Evolutionary conservation across 2,888 invertebrate genomes (phyloP), one percentile per base, ranked within the genome.

Genomic region (Drosophila recens): DNA sequence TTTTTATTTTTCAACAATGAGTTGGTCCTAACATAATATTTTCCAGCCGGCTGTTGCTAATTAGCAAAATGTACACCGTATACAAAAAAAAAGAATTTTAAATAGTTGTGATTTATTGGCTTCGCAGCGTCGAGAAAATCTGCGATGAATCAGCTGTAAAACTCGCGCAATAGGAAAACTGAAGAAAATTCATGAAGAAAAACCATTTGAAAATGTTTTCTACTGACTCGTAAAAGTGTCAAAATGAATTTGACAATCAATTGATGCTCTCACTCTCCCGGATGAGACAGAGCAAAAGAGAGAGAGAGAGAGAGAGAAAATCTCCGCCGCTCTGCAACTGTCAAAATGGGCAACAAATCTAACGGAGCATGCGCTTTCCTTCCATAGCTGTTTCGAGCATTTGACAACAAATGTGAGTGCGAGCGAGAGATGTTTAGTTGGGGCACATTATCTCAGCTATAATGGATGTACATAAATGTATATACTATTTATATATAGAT

Each of bases 321-420:
- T 9, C n/a, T 27, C 8, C 15, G 17, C 2, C 68, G 61, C 70
- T 79, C 57, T 15, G 40, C 54, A 78, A 51, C 51, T 78, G 82
- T 82, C 76, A 75, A 62, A 61, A 30, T 33, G 0, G 15, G n/a
- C 8, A 34, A 15, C 54, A 72, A 40, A 80, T 51, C 53, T 36
- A n/a, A 38, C 8, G 51, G 75, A 63, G 80, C 83, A 68, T 82
- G 83, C 83, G 83, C 65, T 42, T 20, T 59, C 33, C 51, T 5
- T n/a, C 40, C 67, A 67, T 79, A 80, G 80, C 74, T 82, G 86
- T 59, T 27, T 15, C 11, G 11, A 38, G 15, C 20, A 43, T n/a
- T 68, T 82, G 83, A 83, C 70, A 83, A 83, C 83, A 83, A 79
- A 72, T 67, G 67, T 27, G 51, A 65, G 83, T 76, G 79, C 66